phyloP scores from a whole-genome alignment of 2,888 invertebrate species.

The Linnaemya tessellans region DNA sequence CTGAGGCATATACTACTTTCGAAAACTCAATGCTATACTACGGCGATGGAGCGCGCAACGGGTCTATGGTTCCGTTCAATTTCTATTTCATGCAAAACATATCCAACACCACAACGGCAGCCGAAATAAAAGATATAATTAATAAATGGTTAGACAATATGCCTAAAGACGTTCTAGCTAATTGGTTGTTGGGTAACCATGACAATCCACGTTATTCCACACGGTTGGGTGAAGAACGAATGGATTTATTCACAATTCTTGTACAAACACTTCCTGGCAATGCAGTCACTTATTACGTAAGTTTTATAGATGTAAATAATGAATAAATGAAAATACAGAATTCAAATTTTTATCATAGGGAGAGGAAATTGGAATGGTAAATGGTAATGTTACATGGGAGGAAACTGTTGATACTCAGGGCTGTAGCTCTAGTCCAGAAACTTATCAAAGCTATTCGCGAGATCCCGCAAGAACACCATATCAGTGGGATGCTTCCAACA shows the following conservation, averaged over 20 bases:
- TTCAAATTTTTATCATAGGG: conserved; percentile 82
- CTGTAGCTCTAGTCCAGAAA: conserved; percentile 83
- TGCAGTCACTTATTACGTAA: conserved; percentile 91
- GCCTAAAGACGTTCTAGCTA: conserved; percentile 85
- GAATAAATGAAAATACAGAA: not conserved
- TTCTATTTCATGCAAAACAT: conserved; percentile 86
- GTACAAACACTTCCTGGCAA: conserved; percentile 92
- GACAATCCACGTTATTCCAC: conserved; percentile 88
- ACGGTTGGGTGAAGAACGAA: conserved; percentile 87
- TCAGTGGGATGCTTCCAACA: conserved; percentile 85
- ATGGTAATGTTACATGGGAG: conserved; percentile 83
- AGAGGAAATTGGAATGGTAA: conserved; percentile 88
- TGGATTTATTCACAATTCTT: conserved; percentile 92
- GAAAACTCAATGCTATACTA: conserved; percentile 86
- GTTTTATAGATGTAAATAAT: conserved; percentile 37
- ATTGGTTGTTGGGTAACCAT: conserved; percentile 91
- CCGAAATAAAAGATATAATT: conserved; percentile 83
- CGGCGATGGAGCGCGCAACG: conserved; percentile 83
- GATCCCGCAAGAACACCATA: conserved; percentile 87
- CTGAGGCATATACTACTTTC: conserved; percentile 86
- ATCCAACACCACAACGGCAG: conserved; percentile 78
- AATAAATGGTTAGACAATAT: conserved; percentile 86
- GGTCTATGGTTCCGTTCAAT: conserved; percentile 88
- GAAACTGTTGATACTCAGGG: conserved; percentile 85
- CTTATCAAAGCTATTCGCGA: conserved; percentile 82